Evolutionary conservation across 2,797 vertebrate genomes (phyloP).

Genomic region (Peromyscus nudipes): DNA sequence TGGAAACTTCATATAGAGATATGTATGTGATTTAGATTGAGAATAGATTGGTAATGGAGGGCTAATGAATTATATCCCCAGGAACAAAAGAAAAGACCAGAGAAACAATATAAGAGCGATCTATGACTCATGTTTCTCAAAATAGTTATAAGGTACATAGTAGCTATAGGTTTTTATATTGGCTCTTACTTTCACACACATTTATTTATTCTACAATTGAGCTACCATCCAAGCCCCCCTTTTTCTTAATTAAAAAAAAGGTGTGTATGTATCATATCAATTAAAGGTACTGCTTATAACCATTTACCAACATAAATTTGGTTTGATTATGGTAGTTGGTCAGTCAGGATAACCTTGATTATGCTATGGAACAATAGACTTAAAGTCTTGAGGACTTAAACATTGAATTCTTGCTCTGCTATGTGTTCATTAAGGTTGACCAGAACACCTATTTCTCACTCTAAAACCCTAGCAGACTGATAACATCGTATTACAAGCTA

Average conservation of each 20-base stretch:
- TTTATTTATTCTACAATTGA: not conserved
- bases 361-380: not conserved
- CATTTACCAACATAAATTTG: constrained; percentile 25
- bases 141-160: not conserved
- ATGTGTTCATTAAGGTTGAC: not conserved
- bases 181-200: not conserved
- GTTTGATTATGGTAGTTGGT: not conserved
- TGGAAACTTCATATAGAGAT: not conserved
- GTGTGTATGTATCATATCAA: not conserved
- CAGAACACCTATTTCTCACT: not conserved
- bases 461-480: not conserved
- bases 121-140: not conserved
- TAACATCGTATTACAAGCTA: not conserved
- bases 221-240: not conserved
- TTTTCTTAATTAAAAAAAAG: not conserved
- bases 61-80: not conserved
- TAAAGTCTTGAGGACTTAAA: not conserved
- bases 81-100: constrained; percentile 14
- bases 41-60: not conserved
- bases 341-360: not conserved
- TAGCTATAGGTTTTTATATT: not conserved
- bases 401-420: not conserved
- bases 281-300: not conserved
- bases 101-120: not conserved
- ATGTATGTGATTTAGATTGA: not conserved